Evolutionary conservation across 2,113 vertebrate species (phyloP).

Genomic region (Cyphomyrus discorhynchus): DNA sequence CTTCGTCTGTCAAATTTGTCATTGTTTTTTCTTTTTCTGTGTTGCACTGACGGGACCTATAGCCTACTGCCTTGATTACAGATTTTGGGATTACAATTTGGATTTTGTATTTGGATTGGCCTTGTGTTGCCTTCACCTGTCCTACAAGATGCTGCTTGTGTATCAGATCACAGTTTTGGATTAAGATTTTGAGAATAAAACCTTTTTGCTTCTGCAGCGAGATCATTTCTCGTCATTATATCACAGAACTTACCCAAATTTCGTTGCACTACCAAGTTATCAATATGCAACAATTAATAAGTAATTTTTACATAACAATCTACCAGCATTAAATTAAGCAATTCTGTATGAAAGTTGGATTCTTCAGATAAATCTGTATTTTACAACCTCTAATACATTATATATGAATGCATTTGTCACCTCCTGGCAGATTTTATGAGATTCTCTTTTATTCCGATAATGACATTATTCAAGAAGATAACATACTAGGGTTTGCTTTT

Average conservation of each 20-base stretch:
- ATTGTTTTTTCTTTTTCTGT: not conserved
- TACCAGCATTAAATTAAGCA: not conserved
- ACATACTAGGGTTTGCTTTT: not conserved
- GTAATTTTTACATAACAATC: not conserved
- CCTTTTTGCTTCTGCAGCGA: not conserved
- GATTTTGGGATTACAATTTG: not conserved
- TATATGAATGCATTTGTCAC: conserved; percentile 19
- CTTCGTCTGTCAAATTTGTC: not conserved
- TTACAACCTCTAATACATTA: conserved; percentile 9
- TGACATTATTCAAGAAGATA: not conserved
- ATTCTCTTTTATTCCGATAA: not conserved
- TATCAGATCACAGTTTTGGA: not conserved
- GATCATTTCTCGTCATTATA: not conserved
- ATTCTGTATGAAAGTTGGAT: not conserved
- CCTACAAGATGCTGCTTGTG: not conserved
- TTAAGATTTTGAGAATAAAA: not conserved
- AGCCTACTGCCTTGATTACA: not conserved
- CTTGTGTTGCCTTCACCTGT: not conserved
- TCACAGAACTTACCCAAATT: not conserved
- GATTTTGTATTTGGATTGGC: not conserved
- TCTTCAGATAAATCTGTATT: conserved; percentile 1
- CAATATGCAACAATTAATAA: not conserved
- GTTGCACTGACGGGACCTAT: not conserved
- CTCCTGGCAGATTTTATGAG: not conserved
- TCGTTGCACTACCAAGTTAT: not conserved